A percentile compares a stretch with the other conserved stretches of the same genome.
These are phyloP conservation scores for Eupithecia insigniata DNA, from an alignment of 2,888 invertebrate species.

Conservation along the genomic window DNA sequence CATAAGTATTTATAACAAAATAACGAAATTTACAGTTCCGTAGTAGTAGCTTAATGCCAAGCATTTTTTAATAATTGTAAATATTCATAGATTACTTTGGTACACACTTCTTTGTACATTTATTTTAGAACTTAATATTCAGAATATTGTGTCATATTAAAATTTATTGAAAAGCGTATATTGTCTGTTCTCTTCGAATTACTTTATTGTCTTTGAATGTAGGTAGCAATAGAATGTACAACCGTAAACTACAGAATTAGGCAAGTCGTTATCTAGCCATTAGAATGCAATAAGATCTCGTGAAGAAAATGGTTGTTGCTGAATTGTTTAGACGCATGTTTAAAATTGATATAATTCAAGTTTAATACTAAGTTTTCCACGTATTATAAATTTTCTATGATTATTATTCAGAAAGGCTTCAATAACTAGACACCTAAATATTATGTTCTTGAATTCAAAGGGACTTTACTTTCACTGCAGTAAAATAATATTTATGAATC, in stretches of 20 bases:
- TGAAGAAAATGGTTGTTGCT: conserved; percentile 7
- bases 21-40: neutral
- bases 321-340: neutral
- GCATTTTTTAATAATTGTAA: neutral
- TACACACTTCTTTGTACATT: neutral
- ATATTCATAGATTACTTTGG: neutral
- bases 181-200: neutral
- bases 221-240: conserved; percentile 22
- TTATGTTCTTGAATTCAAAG: conserved; percentile 3
- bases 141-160: neutral
- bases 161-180: neutral
- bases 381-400: neutral
- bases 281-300: conserved; percentile 26
- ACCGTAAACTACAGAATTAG: conserved; percentile 22
- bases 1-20: neutral
- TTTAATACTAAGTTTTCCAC: too few relatives aligned
- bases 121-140: neutral
- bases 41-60: neutral
- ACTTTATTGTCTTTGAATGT: conserved; percentile 8
- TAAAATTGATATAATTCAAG: too few relatives aligned
- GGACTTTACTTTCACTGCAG: neutral
- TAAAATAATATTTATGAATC: conserved; percentile 3
- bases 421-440: neutral
- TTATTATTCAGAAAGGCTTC: neutral
- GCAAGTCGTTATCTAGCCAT: conserved; percentile 29